phyloP scores from a whole-genome alignment of 2,888 invertebrate species.

The Rhagium mordax region DNA sequence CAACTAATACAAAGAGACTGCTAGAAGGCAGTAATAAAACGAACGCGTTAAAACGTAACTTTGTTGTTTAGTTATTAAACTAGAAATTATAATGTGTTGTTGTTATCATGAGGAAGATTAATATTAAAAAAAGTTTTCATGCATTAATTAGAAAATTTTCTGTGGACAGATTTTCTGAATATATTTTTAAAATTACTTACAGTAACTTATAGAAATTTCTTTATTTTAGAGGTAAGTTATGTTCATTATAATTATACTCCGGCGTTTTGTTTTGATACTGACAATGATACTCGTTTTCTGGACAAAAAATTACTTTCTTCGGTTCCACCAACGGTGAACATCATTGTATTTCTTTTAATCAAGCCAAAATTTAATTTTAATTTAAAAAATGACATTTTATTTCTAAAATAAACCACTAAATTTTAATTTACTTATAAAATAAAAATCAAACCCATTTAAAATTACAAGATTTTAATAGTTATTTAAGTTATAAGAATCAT shows the following conservation, averaged over 20 bases:
- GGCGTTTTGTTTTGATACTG: no score
- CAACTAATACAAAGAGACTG: constrained; percentile 52
- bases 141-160: constrained; percentile 34
- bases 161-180: constrained; percentile 34
- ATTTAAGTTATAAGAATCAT: no score
- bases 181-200: constrained; percentile 41
- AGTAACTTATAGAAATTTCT: constrained; percentile 18
- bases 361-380: no score
- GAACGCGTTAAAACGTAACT: constrained; percentile 33
- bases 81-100: constrained; percentile 39
- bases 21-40: constrained; percentile 64
- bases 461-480: no score
- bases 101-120: constrained; percentile 27
- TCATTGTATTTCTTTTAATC: no score
- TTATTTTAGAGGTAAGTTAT: constrained; percentile 1
- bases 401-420: no score
- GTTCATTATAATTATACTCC: neutral
- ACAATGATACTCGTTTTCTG: no score
- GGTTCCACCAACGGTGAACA: no score
- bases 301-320: no score
- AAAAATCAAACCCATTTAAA: no score
- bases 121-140: constrained; percentile 34
- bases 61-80: constrained; percentile 45
- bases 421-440: no score
- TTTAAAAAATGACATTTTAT: no score